These are phyloP conservation scores for Chrosomus eos DNA, from an alignment of 2,797 vertebrate genomes.

Conservation along the genomic window DNA sequence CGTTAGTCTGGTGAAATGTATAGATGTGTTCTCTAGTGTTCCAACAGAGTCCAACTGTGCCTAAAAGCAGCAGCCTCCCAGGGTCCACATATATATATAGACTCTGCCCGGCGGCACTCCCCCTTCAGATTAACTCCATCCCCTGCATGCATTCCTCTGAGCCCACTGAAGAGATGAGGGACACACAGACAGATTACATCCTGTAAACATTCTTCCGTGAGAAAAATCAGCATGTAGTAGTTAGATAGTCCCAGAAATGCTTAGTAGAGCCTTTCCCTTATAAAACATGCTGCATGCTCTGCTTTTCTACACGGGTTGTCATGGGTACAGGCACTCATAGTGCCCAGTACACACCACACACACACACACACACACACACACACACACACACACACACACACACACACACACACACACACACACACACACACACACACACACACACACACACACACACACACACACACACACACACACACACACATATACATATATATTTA, in stretches of 20 bases:
- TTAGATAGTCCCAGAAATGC: not conserved
- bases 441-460: not conserved
- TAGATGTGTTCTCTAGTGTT: slow-evolving; percentile 69
- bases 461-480: not conserved
- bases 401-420: not conserved
- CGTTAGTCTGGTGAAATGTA: slow-evolving; percentile 68
- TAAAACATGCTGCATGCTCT: slow-evolving; percentile 71
- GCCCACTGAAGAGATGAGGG: slow-evolving; percentile 75
- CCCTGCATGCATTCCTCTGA: slow-evolving; percentile 77
- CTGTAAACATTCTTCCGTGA: slow-evolving; percentile 75
- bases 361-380: not conserved
- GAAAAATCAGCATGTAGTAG: not conserved
- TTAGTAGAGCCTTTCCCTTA: slow-evolving; percentile 53
- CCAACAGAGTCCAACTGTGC: slow-evolving; percentile 75
- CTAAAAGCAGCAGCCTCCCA: slow-evolving; percentile 74
- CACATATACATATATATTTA: too few relatives aligned
- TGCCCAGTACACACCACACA: not conserved
- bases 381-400: not conserved
- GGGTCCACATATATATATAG: slow-evolving; percentile 76
- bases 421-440: not conserved
- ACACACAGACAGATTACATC: slow-evolving; percentile 78
- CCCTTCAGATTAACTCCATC: slow-evolving; percentile 81
- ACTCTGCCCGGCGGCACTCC: slow-evolving; percentile 75
- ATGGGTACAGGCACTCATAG: slow-evolving; percentile 59
- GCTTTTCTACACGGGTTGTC: slow-evolving; percentile 62